phyloP scores from a whole-genome alignment of 2,888 invertebrate genomes.

The Crepidodera aurea region DNA sequence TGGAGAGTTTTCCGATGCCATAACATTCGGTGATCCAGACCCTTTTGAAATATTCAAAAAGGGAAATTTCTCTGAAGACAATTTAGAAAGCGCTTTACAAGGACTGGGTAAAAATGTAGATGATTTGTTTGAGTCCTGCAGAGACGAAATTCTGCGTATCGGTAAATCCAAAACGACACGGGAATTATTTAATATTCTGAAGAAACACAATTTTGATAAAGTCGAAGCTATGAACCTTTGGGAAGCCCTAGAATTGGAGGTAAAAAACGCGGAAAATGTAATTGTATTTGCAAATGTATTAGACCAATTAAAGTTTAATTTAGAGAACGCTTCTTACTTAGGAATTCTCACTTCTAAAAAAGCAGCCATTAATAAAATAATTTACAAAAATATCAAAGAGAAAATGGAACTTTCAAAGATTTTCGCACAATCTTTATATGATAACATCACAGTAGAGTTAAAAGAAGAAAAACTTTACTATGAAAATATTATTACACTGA shows the following conservation, averaged over 20 bases:
- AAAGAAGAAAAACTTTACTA: conserved; percentile 12
- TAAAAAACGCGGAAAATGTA: conserved; percentile 8
- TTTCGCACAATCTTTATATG: conserved; percentile 28
- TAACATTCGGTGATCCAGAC: conserved; percentile 27
- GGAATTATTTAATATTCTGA: conserved; percentile 4
- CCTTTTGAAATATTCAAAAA: conserved; percentile 28
- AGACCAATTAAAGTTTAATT: not conserved
- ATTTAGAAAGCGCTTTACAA: conserved; percentile 13
- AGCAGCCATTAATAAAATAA: conserved; percentile 27
- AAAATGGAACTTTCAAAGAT: conserved; percentile 27
- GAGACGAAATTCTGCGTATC: conserved; percentile 12
- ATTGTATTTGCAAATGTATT: conserved; percentile 20
- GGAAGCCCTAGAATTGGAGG: conserved; percentile 18
- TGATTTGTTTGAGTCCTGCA: conserved; percentile 23
- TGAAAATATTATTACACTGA: conserved; percentile 10
- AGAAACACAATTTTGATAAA: conserved; percentile 17
- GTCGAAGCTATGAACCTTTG: conserved; percentile 22
- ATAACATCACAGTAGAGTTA: conserved; percentile 11
- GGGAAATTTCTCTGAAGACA: conserved; percentile 22
- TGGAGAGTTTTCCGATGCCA: conserved; percentile 25
- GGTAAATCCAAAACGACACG: not conserved
- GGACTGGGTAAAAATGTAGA: conserved; percentile 12
- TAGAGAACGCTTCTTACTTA: conserved; percentile 23
- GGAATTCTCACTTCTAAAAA: conserved; percentile 25
- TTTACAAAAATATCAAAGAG: conserved; percentile 23